These are phyloP conservation scores for Dromococcyx pavoninus DNA, from an alignment of 2,797 vertebrate species.

Conservation along the genomic window DNA sequence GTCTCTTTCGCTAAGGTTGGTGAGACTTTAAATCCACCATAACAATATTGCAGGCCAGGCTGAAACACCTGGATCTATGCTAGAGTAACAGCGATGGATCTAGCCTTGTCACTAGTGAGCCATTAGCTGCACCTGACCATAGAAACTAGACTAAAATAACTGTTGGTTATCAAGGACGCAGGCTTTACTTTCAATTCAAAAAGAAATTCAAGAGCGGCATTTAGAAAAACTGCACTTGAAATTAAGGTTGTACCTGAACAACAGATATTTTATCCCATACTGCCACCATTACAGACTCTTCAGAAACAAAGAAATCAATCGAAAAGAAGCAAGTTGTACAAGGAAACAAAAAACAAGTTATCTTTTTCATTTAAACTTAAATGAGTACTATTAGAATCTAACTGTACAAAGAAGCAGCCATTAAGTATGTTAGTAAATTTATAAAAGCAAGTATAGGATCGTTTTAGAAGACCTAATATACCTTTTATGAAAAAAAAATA, in stretches of 20 bases:
- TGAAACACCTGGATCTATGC: not conserved
- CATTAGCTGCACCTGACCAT: not conserved
- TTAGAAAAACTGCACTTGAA: not conserved
- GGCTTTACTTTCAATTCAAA: not conserved
- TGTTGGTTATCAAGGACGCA: not conserved
- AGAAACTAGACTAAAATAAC: not conserved
- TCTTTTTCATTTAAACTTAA: not conserved
- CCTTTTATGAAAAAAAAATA: not conserved
- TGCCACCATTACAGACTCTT: not conserved
- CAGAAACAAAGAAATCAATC: not conserved
- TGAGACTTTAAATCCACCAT: not conserved
- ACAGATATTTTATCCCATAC: rapidly evolving
- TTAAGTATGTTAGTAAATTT: not conserved
- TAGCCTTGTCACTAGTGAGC: not conserved
- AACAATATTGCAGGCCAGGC: not conserved
- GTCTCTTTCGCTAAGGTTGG: not conserved
- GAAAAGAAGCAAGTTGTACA: not conserved
- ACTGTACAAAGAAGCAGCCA: not conserved
- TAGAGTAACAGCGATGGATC: not conserved
- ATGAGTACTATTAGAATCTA: not conserved
- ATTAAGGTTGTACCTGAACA: not conserved
- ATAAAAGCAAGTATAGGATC: not conserved
- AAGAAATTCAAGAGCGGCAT: not conserved
- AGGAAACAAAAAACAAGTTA: not conserved
- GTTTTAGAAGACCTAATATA: not conserved